Conservation (phyloP, 1,140 invertebrate genomes). For the Octopus bimaculoides region DNA sequence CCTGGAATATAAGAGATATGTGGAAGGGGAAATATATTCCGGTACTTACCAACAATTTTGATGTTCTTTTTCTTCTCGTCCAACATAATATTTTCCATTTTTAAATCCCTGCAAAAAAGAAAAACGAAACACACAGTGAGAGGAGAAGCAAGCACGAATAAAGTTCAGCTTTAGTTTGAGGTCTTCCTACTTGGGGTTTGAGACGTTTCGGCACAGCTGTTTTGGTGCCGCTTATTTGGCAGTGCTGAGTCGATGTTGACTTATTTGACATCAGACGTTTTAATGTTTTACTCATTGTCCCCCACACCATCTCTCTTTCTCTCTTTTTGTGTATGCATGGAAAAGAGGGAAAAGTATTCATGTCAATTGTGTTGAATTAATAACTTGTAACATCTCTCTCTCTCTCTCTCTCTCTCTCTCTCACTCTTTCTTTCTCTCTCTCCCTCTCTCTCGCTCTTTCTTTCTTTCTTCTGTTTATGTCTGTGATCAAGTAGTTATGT, state of each 20-base stretch:
- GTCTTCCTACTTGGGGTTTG: no score
- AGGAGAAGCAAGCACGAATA: background rate
- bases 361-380: no score
- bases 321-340: no score
- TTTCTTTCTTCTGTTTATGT: slow-evolving; percentile 8
- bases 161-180: background rate
- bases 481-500: background rate
- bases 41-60: slow-evolving; percentile 68
- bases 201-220: no score
- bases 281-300: no score
- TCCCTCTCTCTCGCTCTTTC: background rate
- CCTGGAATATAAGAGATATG: no score
- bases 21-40: no score
- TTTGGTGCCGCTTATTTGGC: no score
- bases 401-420: background rate
- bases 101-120: slow-evolving; percentile 66
- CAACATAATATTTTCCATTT: slow-evolving; percentile 76
- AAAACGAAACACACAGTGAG: slow-evolving; percentile 17
- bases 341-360: no score
- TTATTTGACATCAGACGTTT: no score
- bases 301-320: no score
- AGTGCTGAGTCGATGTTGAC: no score
- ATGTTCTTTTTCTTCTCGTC: slow-evolving; percentile 65
- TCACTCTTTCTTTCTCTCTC: background rate
- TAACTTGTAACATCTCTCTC: background rate